phyloP scores from a whole-genome alignment of 2,797 vertebrate species.

The Gastrophryne carolinensis region DNA sequence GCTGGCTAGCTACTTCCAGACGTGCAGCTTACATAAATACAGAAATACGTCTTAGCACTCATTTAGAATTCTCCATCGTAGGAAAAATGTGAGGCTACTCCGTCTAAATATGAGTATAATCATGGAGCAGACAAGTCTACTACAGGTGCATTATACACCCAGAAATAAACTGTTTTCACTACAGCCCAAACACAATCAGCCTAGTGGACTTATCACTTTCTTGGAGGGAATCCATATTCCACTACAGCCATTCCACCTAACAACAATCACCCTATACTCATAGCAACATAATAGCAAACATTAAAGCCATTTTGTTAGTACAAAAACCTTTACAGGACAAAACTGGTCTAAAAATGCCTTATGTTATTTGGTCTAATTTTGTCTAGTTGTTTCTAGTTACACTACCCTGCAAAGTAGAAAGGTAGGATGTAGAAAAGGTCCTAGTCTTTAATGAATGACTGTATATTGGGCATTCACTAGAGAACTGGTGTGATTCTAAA shows the following conservation, averaged over 20 bases:
- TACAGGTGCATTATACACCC: neutral
- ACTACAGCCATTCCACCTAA: neutral
- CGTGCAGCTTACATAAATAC: constrained; percentile 17
- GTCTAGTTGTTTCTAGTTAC: no score
- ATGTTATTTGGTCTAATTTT: no score
- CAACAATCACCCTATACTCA: neutral
- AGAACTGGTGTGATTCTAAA: no score
- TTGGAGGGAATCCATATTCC: constrained; percentile 1
- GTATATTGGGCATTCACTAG: no score
- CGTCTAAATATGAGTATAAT: constrained; percentile 3
- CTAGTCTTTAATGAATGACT: no score
- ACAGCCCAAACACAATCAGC: neutral
- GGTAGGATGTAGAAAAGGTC: no score
- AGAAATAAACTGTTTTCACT: neutral
- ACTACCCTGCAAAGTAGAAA: no score
- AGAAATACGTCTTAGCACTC: constrained; percentile 15
- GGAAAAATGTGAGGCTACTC: constrained; percentile 13
- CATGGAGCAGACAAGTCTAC: neutral
- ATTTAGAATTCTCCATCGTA: constrained; percentile 1
- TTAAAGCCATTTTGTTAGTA: no score
- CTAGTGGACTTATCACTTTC: neutral
- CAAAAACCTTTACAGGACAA: no score
- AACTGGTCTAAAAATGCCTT: no score
- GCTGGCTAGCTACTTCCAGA: constrained; percentile 21
- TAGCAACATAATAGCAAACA: neutral